Evolutionary conservation across 2,113 vertebrate genomes (phyloP).

Genomic region (Nasalis larvatus): DNA sequence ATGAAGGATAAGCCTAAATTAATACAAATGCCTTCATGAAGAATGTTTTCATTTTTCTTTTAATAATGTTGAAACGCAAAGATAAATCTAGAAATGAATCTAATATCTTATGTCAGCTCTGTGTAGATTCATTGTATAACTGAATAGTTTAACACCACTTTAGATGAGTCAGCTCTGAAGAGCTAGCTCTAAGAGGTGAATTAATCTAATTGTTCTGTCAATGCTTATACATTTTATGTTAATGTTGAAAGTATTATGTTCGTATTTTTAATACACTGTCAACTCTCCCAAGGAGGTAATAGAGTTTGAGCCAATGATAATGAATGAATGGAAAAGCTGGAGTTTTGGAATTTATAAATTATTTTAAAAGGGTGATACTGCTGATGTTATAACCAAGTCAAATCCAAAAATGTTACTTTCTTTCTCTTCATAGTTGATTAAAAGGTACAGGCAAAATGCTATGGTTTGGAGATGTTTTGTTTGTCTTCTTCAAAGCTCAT

Average conservation of each 20-base stretch:
- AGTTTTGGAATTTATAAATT: slow-evolving; percentile 31
- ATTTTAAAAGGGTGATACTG: slow-evolving; percentile 35
- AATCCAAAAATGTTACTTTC: background rate
- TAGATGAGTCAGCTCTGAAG: slow-evolving; percentile 60
- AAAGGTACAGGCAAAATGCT: background rate
- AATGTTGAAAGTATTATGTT: slow-evolving; percentile 36
- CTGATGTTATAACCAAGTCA: background rate
- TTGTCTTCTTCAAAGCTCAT: background rate
- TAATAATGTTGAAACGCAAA: slow-evolving; percentile 68
- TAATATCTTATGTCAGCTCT: slow-evolving; percentile 64
- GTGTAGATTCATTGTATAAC: slow-evolving; percentile 55
- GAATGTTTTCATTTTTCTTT: slow-evolving; percentile 59
- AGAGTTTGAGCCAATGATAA: background rate
- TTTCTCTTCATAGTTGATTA: background rate
- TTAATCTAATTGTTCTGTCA: slow-evolving; percentile 65
- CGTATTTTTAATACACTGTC: slow-evolving; percentile 59
- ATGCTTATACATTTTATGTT: slow-evolving; percentile 52
- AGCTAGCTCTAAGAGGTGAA: slow-evolving; percentile 64
- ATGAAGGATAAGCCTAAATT: slow-evolving; percentile 71
- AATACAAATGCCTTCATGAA: slow-evolving; percentile 61
- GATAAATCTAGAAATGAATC: slow-evolving; percentile 72
- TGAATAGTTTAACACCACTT: slow-evolving; percentile 48
- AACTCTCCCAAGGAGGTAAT: background rate
- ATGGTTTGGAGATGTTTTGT: background rate
- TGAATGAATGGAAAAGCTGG: background rate